Evolutionary conservation across 53 echinoderm and acorn worm genomes (phyloP), one percentile per base, ranked within the genome.

Genomic region (Mesocentrotus franciscanus): DNA sequence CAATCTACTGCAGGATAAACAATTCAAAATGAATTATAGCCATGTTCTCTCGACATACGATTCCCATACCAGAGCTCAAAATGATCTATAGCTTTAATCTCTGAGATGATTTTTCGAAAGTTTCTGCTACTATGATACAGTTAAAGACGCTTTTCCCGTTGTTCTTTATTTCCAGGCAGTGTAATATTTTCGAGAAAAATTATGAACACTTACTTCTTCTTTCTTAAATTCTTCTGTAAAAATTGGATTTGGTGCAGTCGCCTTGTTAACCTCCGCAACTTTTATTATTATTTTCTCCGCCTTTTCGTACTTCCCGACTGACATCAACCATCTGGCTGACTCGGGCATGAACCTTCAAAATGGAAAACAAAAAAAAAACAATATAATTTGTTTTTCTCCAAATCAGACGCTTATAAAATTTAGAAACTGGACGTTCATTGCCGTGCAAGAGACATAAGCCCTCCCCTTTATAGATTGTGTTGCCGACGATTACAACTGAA

Each of bases 271-370:
- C 85, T 96, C 93, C 12, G 96, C 97, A 57, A 95, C 92, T 71
- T 92, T 95, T 64, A 89, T 59, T 70, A 97, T 96, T 78, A 97
- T 95, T 78, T 97, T 96, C 76, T 97, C 97, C 34, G 97, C 97
- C 90, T 96, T 87, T 15, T 92, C 92, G 56, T 95, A 91, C 68
- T 85, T 84, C 58, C 97, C 97, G 35, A 87, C 74, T 27, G 92
- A 56, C 20, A 97, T 94, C 56, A 96, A 92, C 97, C 97, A 97
- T n/a, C 97, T 71, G 32, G 96, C 92, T 39, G 96, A 96, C 59
- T 97, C 96, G 7, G 96, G 96, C 24, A 97, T 60, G 89, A 89
- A 94, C 3, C 97, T 97, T 24, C 13, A 56, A 57, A 42, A 81
- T 16, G 42, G 8, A 10, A 59, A 60, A 90, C 29, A 62, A 42